These are phyloP conservation scores for Anadara kagoshimensis DNA, from an alignment of 1,140 invertebrate genomes.

Conservation along the genomic window DNA sequence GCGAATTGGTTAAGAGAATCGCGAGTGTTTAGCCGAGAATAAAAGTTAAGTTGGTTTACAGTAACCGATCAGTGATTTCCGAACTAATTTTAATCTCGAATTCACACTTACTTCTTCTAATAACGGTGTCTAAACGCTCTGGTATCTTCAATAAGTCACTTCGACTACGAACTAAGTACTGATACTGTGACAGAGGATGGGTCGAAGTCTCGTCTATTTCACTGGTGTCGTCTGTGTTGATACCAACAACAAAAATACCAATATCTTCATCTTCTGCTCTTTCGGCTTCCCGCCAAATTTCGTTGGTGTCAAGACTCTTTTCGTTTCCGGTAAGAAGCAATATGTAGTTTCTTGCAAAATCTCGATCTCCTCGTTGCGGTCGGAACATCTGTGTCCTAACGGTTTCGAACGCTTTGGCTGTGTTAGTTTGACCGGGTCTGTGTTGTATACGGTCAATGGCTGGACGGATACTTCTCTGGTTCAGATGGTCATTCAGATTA, in stretches of 20 bases:
- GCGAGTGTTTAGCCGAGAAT: too few species aligned
- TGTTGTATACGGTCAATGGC: conserved; percentile 50
- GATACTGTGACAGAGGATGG: conserved; percentile 46
- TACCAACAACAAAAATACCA: conserved; percentile 59
- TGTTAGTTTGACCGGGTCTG: conserved; percentile 43
- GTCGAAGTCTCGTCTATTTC: conserved; percentile 59
- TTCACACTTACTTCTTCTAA: too few species aligned
- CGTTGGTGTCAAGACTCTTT: conserved; percentile 29
- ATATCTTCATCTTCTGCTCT: conserved; percentile 48
- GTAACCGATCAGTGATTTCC: too few species aligned
- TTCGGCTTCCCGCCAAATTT: conserved; percentile 46
- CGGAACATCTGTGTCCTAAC: conserved; percentile 45
- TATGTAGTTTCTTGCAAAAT: conserved; percentile 53
- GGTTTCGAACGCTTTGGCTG: conserved; percentile 37
- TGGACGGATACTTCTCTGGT: conserved; percentile 34
- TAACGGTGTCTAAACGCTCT: conserved; percentile 3
- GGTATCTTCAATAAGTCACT: conserved; percentile 24
- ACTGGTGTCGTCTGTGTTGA: conserved; percentile 48
- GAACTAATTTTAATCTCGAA: too few species aligned
- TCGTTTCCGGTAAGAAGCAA: conserved; percentile 58
- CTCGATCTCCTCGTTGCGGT: conserved; percentile 45
- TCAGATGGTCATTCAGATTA: conserved; percentile 49
- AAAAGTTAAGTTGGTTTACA: too few species aligned
- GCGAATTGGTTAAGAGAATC: too few species aligned
- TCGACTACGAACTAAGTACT: conserved; percentile 31